Evolutionary conservation across 2,113 vertebrate genomes (phyloP).

Genomic region (Tringa solitaria): DNA sequence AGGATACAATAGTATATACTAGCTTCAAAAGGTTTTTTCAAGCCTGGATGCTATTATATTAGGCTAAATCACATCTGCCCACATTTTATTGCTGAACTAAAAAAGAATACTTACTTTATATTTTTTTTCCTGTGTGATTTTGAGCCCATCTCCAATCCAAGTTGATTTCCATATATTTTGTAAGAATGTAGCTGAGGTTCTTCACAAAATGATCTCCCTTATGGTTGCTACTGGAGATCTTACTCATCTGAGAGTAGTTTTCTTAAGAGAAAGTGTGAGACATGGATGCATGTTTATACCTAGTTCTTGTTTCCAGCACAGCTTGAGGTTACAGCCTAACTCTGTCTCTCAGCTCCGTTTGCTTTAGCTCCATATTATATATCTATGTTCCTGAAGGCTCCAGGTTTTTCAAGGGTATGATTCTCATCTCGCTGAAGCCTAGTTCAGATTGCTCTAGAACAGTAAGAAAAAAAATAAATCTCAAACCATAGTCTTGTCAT

Average conservation of each 20-base stretch:
- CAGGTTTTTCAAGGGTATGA: not conserved
- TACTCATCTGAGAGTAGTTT: not conserved
- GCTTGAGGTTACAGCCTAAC: not conserved
- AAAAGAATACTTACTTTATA: not conserved
- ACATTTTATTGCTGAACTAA: not conserved
- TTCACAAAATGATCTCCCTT: not conserved
- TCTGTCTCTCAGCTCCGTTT: not conserved
- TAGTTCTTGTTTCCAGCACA: not conserved
- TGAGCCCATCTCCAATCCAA: not conserved
- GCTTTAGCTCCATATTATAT: not conserved
- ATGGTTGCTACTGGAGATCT: not conserved
- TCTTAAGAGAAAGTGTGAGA: not conserved
- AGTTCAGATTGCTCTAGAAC: not conserved
- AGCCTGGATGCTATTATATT: not conserved
- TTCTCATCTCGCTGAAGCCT: not conserved
- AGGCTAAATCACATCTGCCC: not conserved
- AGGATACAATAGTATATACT: not conserved
- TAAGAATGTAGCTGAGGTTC: not conserved
- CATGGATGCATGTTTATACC: not conserved
- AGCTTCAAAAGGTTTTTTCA: not conserved
- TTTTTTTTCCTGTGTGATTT: not conserved
- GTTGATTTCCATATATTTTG: not conserved
- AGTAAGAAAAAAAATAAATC: not conserved
- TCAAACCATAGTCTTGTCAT: not conserved
- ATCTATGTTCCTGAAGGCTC: not conserved